Base-by-base conservation (phyloP, 2,113 vertebrate genomes). In the Melierax canorus region DNA sequence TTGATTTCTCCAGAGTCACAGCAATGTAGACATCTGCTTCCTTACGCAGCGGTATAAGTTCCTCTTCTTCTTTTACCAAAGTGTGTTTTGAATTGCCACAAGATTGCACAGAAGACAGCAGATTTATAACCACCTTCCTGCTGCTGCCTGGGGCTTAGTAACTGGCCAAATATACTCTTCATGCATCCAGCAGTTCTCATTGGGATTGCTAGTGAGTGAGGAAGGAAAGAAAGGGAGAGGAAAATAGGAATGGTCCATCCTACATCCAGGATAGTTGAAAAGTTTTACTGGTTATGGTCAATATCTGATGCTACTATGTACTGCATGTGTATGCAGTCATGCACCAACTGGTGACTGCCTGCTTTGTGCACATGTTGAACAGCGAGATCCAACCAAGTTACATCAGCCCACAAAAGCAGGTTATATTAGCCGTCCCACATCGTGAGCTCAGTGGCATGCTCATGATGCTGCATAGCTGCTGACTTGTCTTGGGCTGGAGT, bases 191-290 rank as follows among this genome's bases (percentile, higher is more conserved):
- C 3, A 46, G 32, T 21, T 87, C 8, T 90, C 26, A 16, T 2
- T 23, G 19, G 7, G 8, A 39, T 81, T 81, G 18, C 11, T 72
- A 27, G 11, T 6, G 32, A 0, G 0, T 11, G 39, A 73, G 41
- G 26, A 86, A 38, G 9, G 58, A 76, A 58, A 67, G 18, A 73
- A 58, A 67, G 13, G 17, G 9, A 46, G 17, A 69, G 55, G 18
- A 90, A 74, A 73, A 62, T 3, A 39, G 6, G 10, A 92, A 43
- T 14, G 10, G 7, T 36, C 16, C 24, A 19, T 43, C 15, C 26
- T 55, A 45, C 4, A 15, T 24, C 19, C 38, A 84, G 23, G 19
- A 53, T 30, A 84, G 22, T 9, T 15, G 58, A 81, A 39, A 76
- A 43, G 2, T 79, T 21, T 80, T 48, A 34, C 9, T 27, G 2